Evolutionary conservation across 2,888 invertebrate genomes (phyloP).

Genomic region (Morpho helenor): DNA sequence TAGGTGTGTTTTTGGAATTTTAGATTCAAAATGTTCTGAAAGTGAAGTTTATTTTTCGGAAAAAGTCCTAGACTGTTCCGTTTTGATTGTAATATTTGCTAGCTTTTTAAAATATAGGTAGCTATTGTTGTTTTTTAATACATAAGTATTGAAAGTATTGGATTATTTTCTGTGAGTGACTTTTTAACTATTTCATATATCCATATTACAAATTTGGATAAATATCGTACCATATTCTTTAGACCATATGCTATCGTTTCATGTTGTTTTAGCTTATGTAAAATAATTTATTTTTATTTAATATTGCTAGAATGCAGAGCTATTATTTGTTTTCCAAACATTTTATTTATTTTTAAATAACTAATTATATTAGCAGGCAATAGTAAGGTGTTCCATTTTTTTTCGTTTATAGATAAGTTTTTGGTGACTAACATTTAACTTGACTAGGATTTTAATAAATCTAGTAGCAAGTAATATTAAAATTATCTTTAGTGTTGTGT

Average conservation of each 20-base stretch:
- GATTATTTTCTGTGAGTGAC: constrained; percentile 2
- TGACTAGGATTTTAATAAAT: background rate
- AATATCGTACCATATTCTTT: background rate
- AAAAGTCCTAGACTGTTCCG: constrained; percentile 8
- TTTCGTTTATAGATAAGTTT: constrained; percentile 1
- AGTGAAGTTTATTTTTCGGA: constrained; percentile 20
- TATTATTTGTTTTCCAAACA: too few species aligned
- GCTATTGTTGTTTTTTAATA: constrained; percentile 7
- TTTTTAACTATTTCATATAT: background rate
- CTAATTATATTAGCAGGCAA: background rate
- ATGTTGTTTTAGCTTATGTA: background rate
- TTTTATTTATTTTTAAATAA: too few species aligned
- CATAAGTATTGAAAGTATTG: constrained; percentile 5
- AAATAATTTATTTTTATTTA: background rate
- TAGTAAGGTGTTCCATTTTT: background rate
- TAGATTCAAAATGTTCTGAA: constrained; percentile 23
- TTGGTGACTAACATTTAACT: background rate
- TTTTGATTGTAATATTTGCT: constrained; percentile 8
- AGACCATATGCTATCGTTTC: background rate
- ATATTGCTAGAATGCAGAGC: too few species aligned
- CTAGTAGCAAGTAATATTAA: background rate
- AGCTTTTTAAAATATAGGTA: constrained; percentile 6
- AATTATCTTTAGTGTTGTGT: too few species aligned
- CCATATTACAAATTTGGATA: constrained; percentile 1
- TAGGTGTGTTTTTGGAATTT: constrained; percentile 34